Evolutionary conservation across 2,113 vertebrate species (phyloP), one percentile per base, ranked within the genome.

Genomic region (Leptosomus discolor): DNA sequence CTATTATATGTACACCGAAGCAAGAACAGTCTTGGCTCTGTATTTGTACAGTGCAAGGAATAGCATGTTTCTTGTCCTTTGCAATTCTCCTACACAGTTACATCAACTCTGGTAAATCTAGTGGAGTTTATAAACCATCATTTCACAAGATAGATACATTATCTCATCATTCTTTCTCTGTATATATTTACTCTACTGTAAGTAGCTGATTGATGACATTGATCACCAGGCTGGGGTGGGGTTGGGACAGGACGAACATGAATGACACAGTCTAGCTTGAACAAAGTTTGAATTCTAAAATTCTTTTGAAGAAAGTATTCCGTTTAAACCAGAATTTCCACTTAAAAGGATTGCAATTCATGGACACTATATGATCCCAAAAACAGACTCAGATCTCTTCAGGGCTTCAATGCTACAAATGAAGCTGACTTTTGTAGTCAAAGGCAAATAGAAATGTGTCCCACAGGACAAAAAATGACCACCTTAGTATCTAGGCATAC

Each of bases 241-340:
- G 26, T 36, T 34, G 41, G 50, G 29, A 23, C 41, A 5, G 11
- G 21, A n/a, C n/a, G 32, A 81, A 56, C 12, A 43, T 1, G 2
- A 41, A n/a, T 0, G 3, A n/a, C 21, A 82, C 1, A 2, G 29
- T 53, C 18, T 1, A 7, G 26, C 36, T 56, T 36, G 8, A 82
- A 56, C 13, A 73, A 69, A 89, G 45, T 4, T 5, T 19, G 12
- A 76, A 61, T 67, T 85, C 32, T 41, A 41, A 45, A 69, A 65
- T 46, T 70, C 26, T 57, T 84, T 41, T 27, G 19, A 87, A 79
- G 1, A 1, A 82, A 64, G 15, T 17, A 5, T 41, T 90, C 43
- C 1, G 1, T 54, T 75, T 67, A 80, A 71, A 80, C 10, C 12
- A 57, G 17, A 74, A 63, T 74, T 68, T 77, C 70, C 11, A 81